Base-by-base conservation (phyloP, 2,113 vertebrate species). In the Anthoscopus minutus region DNA sequence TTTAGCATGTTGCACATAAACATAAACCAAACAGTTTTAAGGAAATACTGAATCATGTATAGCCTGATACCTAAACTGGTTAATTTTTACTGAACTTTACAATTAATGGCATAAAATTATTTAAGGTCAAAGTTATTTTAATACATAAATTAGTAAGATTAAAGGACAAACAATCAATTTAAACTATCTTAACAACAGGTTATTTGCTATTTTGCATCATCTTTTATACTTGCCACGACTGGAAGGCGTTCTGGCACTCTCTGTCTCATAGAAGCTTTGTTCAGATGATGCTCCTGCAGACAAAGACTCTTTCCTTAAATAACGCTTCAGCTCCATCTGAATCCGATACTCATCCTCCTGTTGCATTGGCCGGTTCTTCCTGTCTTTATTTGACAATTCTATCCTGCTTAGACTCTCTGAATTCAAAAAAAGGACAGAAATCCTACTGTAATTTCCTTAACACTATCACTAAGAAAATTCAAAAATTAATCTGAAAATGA, bases 321-420 rank as follows among this genome's bases (percentile, higher is more conserved):
- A 98, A 50, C 99, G 99, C 94, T 99, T 99, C 88, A 99, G 96
- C 92, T 99, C 99, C 98, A 99, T 98, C 73, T 99, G 99, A 92
- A 99, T 99, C 20, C 99, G 98, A 96, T 99, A 99, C 85, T 99
- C 99, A 33, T 99, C 99, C 86, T 99, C 99, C 94, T 99, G 99
- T 42, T 99, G 99, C 97, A 99, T 99, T 10, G 99, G 99, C 18
- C 99, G 98, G 96, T 98, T 99, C 96, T 98, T 99, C 96, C 98
- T 98, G 37, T 99, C 99, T 97, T 99, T 99, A 61, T 90, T 97
- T 65, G 97, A 96, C 84, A 98, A 93, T 40, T 97, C 97, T 64
- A 98, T 96, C 97, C 98, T 98, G 94, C 98, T 98, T 69, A 98
- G 98, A 77, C 97, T 98, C 93, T 98, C 99, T 99, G 95, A 30